Base-by-base conservation (phyloP, 2,888 invertebrate species). In the Seira ritae region DNA sequence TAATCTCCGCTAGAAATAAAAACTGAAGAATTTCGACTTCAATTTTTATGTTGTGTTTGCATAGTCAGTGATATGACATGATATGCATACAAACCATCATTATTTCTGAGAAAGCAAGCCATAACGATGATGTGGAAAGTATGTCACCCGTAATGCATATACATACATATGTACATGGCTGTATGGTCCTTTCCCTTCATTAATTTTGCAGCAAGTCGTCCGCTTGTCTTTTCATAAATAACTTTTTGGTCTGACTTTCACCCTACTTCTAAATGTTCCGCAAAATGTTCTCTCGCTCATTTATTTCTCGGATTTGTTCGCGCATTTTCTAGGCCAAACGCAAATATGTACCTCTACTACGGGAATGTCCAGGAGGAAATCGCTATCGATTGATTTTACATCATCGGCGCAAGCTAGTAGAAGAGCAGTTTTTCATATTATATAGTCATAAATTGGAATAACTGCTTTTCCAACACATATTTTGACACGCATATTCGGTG, bases 291-390 rank as follows among this genome's bases (percentile, higher is more conserved):
- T 31, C 8, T 31, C 2, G 2, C 8, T 31, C 55, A 55, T 55
- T 55, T 55, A 31, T 55, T 55, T n/a, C 55, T 55, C 55, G 55
- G 55, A 55, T 55, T 55, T 55, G 55, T 17, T 55, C 55, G 55
- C 55, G 55, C 17, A 55, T 17, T 55, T 55, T 17, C 55, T 55
- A 17, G 55, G 55, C 15, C 55, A 55, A 31, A 31, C 31, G 31
- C 8, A 31, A 31, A 31, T 31, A 31, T 31, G n/a, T n/a, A n/a
- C n/a, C 31, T 8, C 31, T 31, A 31, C 31, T 4, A 31, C 31
- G 2, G 2, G 31, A 4, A 31, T 31, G 31, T 31, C 8, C 8
- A 31, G 8, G 8, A 55, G 17, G 17, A 55, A 55, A 12, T 55
- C 17, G 55, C 55, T 55, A 55, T 55, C 55, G 55, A 55, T 55